Percentiles rank a stretch among this genome's conserved stretches.
phyloP scores from a whole-genome alignment of 1,140 invertebrate species.

The Saccostrea cuccullata region DNA sequence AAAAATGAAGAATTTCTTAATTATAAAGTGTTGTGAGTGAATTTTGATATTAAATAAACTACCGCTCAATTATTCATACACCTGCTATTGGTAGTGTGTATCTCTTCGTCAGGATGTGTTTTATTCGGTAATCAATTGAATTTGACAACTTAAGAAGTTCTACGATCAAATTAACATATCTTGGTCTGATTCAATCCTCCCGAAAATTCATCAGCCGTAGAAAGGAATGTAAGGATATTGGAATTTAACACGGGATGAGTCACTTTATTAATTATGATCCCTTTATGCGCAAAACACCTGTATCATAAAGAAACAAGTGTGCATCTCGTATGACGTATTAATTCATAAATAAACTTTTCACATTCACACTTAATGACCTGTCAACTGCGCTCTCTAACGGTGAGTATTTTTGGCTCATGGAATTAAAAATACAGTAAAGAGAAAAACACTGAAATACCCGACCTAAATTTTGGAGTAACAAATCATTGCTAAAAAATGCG shows the following conservation, averaged over 20 bases:
- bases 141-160: conserved; percentile 31
- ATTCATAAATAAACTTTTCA: not conserved
- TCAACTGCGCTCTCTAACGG: not conserved
- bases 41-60: conserved; percentile 30
- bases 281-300: not conserved
- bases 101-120: not conserved
- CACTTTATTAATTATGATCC: conserved; percentile 20
- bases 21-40: conserved; percentile 24
- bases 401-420: no score
- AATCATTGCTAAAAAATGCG: no score
- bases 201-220: not conserved
- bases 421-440: no score
- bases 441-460: no score
- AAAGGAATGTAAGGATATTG: conserved; percentile 1
- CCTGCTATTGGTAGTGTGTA: not conserved
- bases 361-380: not conserved
- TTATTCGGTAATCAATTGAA: conserved; percentile 29
- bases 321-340: not conserved
- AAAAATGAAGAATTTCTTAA: conserved; percentile 19
- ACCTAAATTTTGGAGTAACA: no score
- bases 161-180: conserved; percentile 34
- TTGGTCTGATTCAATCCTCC: not conserved
- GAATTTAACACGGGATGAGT: conserved; percentile 15
- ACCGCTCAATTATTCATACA: not conserved
- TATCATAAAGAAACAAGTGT: not conserved